These are phyloP conservation scores for Phasianus colchicus DNA, from an alignment of 2,113 vertebrate genomes.

Conservation along the genomic window DNA sequence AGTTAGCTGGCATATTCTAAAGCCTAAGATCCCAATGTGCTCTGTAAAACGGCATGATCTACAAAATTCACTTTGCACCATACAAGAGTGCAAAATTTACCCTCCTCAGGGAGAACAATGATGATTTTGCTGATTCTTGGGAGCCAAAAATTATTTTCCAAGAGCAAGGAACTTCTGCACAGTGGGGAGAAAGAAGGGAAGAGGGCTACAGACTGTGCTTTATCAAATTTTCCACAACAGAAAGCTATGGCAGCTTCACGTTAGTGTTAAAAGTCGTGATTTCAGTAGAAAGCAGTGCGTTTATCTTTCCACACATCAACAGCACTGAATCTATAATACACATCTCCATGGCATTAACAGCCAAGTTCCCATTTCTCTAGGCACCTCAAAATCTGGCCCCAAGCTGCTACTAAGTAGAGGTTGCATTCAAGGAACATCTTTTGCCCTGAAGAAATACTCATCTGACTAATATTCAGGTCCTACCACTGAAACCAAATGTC, in stretches of 20 bases:
- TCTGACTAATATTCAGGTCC: not conserved
- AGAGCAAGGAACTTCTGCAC: not conserved
- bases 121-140: not conserved
- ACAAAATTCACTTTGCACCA: constrained; percentile 1
- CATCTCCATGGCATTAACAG: not conserved
- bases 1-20: not conserved
- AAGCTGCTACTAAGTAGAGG: not conserved
- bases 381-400: not conserved
- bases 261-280: accelerated
- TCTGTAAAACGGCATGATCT: not conserved
- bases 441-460: not conserved
- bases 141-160: not conserved
- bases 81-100: not conserved
- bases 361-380: not conserved
- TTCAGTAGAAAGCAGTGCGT: not conserved
- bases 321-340: not conserved
- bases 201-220: not conserved
- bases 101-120: not conserved
- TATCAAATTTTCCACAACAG: not conserved
- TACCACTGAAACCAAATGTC: not conserved
- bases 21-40: not conserved
- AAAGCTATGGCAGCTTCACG: not conserved
- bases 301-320: not conserved
- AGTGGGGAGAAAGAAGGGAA: not conserved
- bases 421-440: not conserved